These are phyloP conservation scores for Pyrgilauda ruficollis DNA, from an alignment of 2,113 vertebrate genomes.

Conservation along the genomic window DNA sequence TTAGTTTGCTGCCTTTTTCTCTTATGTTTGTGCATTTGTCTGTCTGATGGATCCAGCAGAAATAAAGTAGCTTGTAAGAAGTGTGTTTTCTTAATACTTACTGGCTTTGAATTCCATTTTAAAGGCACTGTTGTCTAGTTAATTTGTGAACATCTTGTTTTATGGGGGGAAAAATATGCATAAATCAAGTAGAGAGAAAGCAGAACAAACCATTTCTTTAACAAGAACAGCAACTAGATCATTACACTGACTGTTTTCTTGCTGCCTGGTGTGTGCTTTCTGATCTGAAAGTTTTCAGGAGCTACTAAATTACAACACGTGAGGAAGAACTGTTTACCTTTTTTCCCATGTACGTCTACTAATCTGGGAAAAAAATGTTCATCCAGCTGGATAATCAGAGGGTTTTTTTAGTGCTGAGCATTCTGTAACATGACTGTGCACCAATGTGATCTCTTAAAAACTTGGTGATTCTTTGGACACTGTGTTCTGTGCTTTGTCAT, in stretches of 20 bases:
- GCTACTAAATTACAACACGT: neutral
- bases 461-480: neutral
- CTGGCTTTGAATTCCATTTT: neutral
- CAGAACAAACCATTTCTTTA: neutral
- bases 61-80: neutral
- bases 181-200: neutral
- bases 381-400: neutral
- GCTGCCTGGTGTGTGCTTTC: neutral
- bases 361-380: neutral
- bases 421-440: neutral
- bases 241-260: neutral
- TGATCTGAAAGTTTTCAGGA: neutral
- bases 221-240: neutral
- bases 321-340: neutral
- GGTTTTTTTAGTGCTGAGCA: neutral
- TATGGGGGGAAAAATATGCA: rapidly evolving
- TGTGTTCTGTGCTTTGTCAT: neutral
- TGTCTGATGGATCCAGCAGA: neutral
- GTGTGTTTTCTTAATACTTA: neutral
- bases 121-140: neutral
- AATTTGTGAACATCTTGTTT: neutral
- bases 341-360: neutral
- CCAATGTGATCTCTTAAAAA: neutral
- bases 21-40: neutral
- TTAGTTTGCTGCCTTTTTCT: neutral